A percentile compares a stretch with the other conserved stretches of the same genome.
Conservation (phyloP, 2,888 invertebrate species). For the Ptilodon capucinus region DNA sequence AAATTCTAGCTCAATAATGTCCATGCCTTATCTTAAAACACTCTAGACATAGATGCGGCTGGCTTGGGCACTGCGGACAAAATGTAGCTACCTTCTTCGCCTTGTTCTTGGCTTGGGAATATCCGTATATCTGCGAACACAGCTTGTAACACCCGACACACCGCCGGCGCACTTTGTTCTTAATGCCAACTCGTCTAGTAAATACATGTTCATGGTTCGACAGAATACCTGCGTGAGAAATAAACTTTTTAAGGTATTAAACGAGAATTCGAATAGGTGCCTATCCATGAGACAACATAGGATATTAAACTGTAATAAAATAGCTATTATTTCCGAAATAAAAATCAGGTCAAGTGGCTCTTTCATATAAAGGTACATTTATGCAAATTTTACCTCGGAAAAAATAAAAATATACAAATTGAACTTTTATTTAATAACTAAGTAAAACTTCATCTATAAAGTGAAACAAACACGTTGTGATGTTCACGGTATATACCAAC, state of each 20-base stretch:
- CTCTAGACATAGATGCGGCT: slow-evolving; percentile 22
- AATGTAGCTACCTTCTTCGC: slow-evolving; percentile 27
- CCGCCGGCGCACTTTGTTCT: slow-evolving; percentile 15
- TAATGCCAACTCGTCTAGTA: slow-evolving; percentile 20
- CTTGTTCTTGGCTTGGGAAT: slow-evolving; percentile 27
- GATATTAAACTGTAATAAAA: no score
- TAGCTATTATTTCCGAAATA: no score
- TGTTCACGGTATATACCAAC: no score
- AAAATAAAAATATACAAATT: no score
- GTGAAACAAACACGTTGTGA: no score
- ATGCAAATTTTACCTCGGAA: no score
- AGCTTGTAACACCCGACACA: slow-evolving; percentile 35
- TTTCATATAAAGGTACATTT: no score
- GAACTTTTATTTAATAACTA: no score
- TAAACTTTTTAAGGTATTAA: not conserved
- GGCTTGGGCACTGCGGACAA: slow-evolving; percentile 31
- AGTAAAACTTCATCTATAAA: no score
- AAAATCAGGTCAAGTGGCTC: no score
- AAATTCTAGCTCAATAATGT: not conserved
- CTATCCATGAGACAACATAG: no score
- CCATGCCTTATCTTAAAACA: slow-evolving; percentile 23
- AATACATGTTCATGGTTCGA: slow-evolving; percentile 15
- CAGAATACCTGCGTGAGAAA: slow-evolving; percentile 2
- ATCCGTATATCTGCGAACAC: slow-evolving; percentile 28
- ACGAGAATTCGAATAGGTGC: no score